Evolutionary conservation across 64 coral and sea anemone species (phyloP), one percentile per base, ranked within the genome.

Genomic region (Montipora capricornis): DNA sequence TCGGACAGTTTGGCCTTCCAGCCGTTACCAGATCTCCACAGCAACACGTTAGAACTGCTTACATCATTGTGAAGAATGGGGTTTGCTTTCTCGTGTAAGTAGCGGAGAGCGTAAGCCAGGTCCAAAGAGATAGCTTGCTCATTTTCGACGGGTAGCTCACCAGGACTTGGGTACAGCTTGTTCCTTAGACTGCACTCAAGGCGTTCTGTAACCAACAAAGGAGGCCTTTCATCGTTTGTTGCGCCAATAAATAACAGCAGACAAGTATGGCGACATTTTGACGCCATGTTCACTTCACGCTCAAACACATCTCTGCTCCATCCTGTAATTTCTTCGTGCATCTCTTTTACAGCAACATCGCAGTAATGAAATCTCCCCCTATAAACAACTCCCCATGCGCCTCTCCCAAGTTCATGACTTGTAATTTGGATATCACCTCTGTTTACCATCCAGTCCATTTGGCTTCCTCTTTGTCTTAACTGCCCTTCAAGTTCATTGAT

Each of bases 221-320:
- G 88, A 9, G 26, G 26, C 0, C 76, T 80, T 80, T 68, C 75
- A 46, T 94, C 88, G 5, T 17, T 47, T 52, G 95, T 94, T 17
- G 95, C 95, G 22, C 95, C 92, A 59, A 97, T 94, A 70, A 97
- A 94, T 62, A 88, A 92, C 19, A 97, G 49, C 16, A 97, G 68
- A 13, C 87, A 83, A 3, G 95, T 91, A 67, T 96, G 95, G 16
- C 90, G 87, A 37, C 90, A 87, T 62, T 69, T 71, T 12, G 95
- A 76, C 0, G 95, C 95, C 37, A 96, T 96, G 53, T 44, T 46
- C 0, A 96, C 83, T 80, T 96, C 95, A 12, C 95, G 16, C 59
- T 67, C 53, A 78, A 94, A 94, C 5, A 74, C 46, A 11, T 15
- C 24, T 16, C 69, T 81, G 77, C 52, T 94, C 3, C 37, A 17